Percentiles rank a stretch among this genome's conserved stretches.
These are phyloP conservation scores for Eupithecia subfuscata DNA, from an alignment of 2,888 invertebrate genomes.

Conservation along the genomic window DNA sequence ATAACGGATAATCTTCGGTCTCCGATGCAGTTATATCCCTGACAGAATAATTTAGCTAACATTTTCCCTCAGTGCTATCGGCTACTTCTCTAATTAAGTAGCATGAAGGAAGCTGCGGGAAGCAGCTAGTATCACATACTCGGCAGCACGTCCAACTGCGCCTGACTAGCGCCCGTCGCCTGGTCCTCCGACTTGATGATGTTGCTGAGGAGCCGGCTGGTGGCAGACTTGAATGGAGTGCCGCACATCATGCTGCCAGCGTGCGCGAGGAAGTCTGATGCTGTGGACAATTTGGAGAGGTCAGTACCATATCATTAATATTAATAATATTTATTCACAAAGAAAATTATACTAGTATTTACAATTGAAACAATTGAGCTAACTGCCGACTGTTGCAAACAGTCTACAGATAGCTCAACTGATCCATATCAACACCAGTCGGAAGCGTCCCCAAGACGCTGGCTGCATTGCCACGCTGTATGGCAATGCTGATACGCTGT, in stretches of 20 bases:
- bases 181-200: constrained; percentile 74
- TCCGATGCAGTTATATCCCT: neutral
- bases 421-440: too few relatives aligned
- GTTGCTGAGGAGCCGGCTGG: constrained; percentile 72
- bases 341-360: too few relatives aligned
- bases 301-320: too few relatives aligned
- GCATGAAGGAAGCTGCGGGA: neutral
- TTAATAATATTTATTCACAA: too few relatives aligned
- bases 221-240: constrained; percentile 74
- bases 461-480: too few relatives aligned
- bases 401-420: too few relatives aligned
- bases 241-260: constrained; percentile 86
- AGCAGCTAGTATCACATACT: constrained; percentile 67
- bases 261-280: constrained; percentile 77
- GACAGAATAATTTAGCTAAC: too few relatives aligned
- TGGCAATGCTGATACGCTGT: too few relatives aligned
- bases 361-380: too few relatives aligned
- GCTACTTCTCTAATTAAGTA: neutral
- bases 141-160: constrained; percentile 79
- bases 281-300: constrained; percentile 50
- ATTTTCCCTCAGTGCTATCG: too few relatives aligned
- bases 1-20: neutral
- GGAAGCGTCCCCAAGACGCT: too few relatives aligned
- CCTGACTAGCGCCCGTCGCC: constrained; percentile 64
- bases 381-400: too few relatives aligned